Evolutionary conservation across 2,888 invertebrate genomes (phyloP).

Genomic region (Cactoblastis cactorum): DNA sequence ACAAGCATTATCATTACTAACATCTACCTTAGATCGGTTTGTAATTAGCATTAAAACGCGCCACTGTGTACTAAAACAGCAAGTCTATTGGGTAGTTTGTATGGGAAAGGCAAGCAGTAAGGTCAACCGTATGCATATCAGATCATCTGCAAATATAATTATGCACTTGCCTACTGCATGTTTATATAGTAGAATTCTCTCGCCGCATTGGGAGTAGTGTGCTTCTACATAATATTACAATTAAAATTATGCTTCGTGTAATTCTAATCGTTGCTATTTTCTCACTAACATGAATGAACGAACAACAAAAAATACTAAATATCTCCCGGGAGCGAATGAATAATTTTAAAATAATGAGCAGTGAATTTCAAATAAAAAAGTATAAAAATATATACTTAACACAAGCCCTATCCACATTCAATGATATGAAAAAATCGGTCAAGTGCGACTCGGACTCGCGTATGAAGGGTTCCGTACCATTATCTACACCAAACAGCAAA

Average conservation of each 20-base stretch:
- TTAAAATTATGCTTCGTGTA: not conserved
- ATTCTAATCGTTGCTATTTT: not conserved
- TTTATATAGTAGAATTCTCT: not conserved
- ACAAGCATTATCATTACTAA: not conserved
- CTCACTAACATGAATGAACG: not conserved
- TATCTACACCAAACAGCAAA: too few species aligned
- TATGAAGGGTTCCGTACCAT: too few species aligned
- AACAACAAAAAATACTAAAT: too few species aligned
- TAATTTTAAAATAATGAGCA: too few species aligned
- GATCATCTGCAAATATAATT: slow-evolving; percentile 9
- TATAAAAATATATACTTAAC: too few species aligned
- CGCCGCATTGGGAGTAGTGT: not conserved
- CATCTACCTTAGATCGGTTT: not conserved
- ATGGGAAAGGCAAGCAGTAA: slow-evolving; percentile 4
- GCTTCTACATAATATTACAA: not conserved
- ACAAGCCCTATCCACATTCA: too few species aligned
- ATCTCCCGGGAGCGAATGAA: too few species aligned
- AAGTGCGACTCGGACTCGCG: too few species aligned
- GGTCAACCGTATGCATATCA: slow-evolving; percentile 10
- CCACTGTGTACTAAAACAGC: slow-evolving; percentile 1
- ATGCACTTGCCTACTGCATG: not conserved
- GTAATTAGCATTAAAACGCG: slow-evolving; percentile 12
- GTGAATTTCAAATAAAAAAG: too few species aligned
- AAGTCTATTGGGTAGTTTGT: slow-evolving; percentile 3
- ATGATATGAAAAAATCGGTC: too few species aligned